phyloP scores from a whole-genome alignment of 1,140 invertebrate species.

The Plutomurus gul region DNA sequence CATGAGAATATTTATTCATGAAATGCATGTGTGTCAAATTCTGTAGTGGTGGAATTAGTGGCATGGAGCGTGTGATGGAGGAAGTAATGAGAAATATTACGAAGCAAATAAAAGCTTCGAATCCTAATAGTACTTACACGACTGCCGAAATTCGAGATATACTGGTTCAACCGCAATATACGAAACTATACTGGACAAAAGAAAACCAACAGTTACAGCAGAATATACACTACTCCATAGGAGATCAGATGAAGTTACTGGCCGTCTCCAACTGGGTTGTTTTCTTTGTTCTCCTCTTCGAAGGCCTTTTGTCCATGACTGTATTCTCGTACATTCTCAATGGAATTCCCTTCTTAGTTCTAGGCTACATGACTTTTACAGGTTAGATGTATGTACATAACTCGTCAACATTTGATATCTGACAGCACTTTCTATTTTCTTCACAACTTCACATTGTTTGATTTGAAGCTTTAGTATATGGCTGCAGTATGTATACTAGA shows the following conservation, averaged over 20 bases:
- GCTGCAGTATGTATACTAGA: no score
- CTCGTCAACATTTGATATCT: no score
- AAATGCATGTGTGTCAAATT: no score
- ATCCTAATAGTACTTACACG: neutral
- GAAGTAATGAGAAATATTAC: neutral
- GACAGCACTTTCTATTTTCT: no score
- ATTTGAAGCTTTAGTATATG: no score
- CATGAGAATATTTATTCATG: no score
- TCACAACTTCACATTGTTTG: no score
- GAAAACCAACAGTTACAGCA: neutral
- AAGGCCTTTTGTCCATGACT: slow-evolving; percentile 38
- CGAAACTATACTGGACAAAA: neutral
- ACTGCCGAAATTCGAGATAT: neutral
- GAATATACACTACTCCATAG: neutral
- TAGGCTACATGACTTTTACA: slow-evolving; percentile 1
- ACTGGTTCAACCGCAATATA: neutral
- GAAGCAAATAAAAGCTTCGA: neutral
- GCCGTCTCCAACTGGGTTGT: slow-evolving; percentile 34
- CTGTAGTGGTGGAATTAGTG: slow-evolving; percentile 33
- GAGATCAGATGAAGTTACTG: neutral
- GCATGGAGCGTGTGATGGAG: slow-evolving; percentile 5
- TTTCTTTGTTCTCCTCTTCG: slow-evolving; percentile 41
- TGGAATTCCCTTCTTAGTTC: slow-evolving; percentile 32
- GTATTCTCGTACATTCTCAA: slow-evolving; percentile 36
- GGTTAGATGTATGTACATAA: no score